Percentiles rank a stretch among this genome's conserved stretches.
These are phyloP conservation scores for Palaemon carinicauda DNA, from an alignment of 1,140 invertebrate genomes.

Conservation along the genomic window DNA sequence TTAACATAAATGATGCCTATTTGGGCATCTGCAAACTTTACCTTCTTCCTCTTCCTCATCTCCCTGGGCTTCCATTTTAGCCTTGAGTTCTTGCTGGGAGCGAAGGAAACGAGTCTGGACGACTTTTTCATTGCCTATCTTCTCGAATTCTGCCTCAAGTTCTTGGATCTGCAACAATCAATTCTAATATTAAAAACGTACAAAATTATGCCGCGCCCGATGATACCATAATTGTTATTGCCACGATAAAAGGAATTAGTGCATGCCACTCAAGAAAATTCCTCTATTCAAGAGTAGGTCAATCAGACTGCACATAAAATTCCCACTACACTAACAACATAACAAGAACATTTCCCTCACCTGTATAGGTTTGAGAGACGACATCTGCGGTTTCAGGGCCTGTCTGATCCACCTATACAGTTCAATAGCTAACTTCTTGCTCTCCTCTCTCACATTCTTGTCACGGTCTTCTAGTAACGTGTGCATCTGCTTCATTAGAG, in stretches of 20 bases:
- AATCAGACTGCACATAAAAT: no score
- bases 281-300: no score
- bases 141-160: slow-evolving; percentile 87
- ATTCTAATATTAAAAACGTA: neutral
- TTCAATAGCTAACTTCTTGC: slow-evolving; percentile 87
- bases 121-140: slow-evolving; percentile 74
- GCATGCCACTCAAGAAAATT: no score
- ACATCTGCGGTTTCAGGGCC: slow-evolving; percentile 86
- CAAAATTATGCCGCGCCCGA: neutral
- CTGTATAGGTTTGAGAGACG: slow-evolving; percentile 85
- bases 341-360: slow-evolving; percentile 61
- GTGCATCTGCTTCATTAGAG: slow-evolving; percentile 81
- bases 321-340: no score
- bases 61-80: slow-evolving; percentile 67
- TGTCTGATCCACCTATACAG: slow-evolving; percentile 92
- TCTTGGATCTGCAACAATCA: slow-evolving; percentile 75
- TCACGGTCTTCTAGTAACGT: slow-evolving; percentile 88
- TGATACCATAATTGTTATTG: no score
- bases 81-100: slow-evolving; percentile 86
- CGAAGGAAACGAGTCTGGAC: slow-evolving; percentile 81
- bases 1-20: no score
- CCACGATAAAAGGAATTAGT: no score
- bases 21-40: neutral
- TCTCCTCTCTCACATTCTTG: slow-evolving; percentile 90
- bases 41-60: slow-evolving; percentile 63